Evolutionary conservation across 2,888 invertebrate genomes (phyloP).

Genomic region (Sabatieria punctata): DNA sequence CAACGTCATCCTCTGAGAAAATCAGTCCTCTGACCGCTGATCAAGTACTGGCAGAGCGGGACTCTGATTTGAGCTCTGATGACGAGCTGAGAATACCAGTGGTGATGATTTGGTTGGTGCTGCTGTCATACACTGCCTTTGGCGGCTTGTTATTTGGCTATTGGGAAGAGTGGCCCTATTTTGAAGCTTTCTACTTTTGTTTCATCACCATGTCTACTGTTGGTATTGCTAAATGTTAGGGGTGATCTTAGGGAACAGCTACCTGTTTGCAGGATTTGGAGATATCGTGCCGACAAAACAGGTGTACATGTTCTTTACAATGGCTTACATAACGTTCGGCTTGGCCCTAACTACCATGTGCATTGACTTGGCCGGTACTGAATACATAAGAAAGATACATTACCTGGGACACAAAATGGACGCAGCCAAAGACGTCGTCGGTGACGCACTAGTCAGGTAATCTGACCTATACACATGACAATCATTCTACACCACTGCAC

Average conservation of each 20-base stretch:
- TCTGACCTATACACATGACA: too few species aligned
- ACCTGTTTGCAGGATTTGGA: slow-evolving; percentile 23
- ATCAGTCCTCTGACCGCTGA: too few species aligned
- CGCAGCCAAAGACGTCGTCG: slow-evolving; percentile 28
- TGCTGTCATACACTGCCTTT: slow-evolving; percentile 26
- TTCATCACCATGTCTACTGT: slow-evolving; percentile 32
- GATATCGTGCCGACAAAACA: slow-evolving; percentile 29
- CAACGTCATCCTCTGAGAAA: too few species aligned
- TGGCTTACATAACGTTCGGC: slow-evolving; percentile 30
- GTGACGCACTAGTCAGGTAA: slow-evolving; percentile 19
- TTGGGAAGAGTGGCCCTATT: slow-evolving; percentile 25
- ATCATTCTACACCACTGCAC: too few species aligned
- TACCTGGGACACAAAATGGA: slow-evolving; percentile 30
- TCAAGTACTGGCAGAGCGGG: too few species aligned
- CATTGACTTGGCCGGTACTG: slow-evolving; percentile 29
- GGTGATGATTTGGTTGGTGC: slow-evolving; percentile 22
- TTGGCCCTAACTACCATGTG: slow-evolving; percentile 31
- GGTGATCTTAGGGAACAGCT: too few species aligned
- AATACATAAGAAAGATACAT: slow-evolving; percentile 28
- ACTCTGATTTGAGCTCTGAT: too few species aligned
- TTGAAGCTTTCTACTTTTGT: slow-evolving; percentile 31
- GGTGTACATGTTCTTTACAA: slow-evolving; percentile 29
- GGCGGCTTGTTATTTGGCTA: slow-evolving; percentile 26
- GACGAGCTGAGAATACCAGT: slow-evolving; percentile 24
- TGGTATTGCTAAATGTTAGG: slow-evolving; percentile 15